phyloP scores from a whole-genome alignment of 2,113 vertebrate species.

The Scartelaos histophorus region DNA sequence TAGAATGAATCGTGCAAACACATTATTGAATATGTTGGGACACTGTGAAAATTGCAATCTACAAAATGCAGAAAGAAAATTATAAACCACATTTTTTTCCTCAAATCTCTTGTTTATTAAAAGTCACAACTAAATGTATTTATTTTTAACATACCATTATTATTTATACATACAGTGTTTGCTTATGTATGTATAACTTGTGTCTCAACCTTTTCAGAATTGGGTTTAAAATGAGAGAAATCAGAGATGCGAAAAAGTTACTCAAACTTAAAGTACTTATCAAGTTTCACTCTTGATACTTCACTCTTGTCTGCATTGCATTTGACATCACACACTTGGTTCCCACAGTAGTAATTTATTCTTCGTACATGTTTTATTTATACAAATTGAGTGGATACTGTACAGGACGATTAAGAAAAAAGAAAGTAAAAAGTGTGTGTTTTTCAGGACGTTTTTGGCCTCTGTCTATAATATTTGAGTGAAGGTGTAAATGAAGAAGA shows the following conservation, averaged over 20 bases:
- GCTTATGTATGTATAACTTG: neutral
- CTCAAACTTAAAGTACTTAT: constrained; percentile 9
- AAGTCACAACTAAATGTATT: neutral
- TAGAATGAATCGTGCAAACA: neutral
- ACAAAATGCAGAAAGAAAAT: neutral
- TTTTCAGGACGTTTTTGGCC: constrained; percentile 19
- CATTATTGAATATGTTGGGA: neutral
- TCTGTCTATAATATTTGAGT: constrained; percentile 13
- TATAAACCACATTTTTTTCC: neutral
- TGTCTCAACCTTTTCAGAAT: neutral
- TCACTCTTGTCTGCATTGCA: constrained; percentile 9
- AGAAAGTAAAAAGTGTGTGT: constrained; percentile 17
- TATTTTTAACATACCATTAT: neutral
- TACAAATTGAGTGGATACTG: constrained; percentile 33
- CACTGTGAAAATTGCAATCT: neutral
- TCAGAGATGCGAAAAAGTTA: constrained; percentile 25
- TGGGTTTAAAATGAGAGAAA: neutral
- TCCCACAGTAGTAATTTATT: constrained; percentile 43
- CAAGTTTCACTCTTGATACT: neutral
- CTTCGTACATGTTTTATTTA: constrained; percentile 55
- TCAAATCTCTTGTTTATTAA: neutral
- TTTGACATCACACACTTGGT: constrained; percentile 10
- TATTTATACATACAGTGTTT: too few relatives aligned
- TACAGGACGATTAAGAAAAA: constrained; percentile 18
- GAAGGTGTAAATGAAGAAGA: constrained; percentile 19